Evolutionary conservation across 2,113 vertebrate genomes (phyloP), one percentile per base, ranked within the genome.

Genomic region (Girardinichthys multiradiatus): DNA sequence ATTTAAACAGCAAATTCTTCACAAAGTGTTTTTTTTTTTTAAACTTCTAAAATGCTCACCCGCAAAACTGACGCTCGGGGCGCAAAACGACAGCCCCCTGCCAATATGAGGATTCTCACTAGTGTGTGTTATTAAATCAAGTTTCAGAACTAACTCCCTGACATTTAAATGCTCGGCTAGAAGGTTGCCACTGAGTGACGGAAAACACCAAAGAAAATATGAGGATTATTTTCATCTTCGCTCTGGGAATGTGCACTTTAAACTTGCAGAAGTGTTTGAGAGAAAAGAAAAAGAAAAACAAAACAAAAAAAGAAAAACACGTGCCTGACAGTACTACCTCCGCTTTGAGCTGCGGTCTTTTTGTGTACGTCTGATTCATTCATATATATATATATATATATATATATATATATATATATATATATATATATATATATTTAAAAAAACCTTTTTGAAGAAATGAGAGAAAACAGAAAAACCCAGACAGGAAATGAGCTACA

Each of bases 1-100:
- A 95, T 97, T 97, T 90, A 97, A 54, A 98, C 98, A 98, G 97
- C 96, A 98, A 99, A 97, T 98, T 98, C 95, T 97, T 95, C 96
- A 97, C 97, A 98, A 98, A 99, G 96, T 97, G 92, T 94, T 94
- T 91, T 85, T 54, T 54, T 51, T 51, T 54, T 54, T 54, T n/a
- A 5, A 6, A 90, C 95, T 98, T 93, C 95, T 96, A 97, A 97
- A 98, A 98, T 96, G 94, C 92, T 92, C 88, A 92, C 92, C 89
- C 86, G 89, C 83, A 62, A 31, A 21, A 96, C 95, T 90, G 83
- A 89, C 81, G 88, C 89, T 89, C 90, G 88, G 95, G 96, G 95
- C 94, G 92, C 87, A 95, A 96, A 96, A 95, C 94, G 19, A 54
- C 24, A n/a, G 8, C 48, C 21, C 48, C 48, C 48, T 95, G 95